Conservation (phyloP, 2,888 invertebrate species). For the Drosophila meridiana region DNA sequence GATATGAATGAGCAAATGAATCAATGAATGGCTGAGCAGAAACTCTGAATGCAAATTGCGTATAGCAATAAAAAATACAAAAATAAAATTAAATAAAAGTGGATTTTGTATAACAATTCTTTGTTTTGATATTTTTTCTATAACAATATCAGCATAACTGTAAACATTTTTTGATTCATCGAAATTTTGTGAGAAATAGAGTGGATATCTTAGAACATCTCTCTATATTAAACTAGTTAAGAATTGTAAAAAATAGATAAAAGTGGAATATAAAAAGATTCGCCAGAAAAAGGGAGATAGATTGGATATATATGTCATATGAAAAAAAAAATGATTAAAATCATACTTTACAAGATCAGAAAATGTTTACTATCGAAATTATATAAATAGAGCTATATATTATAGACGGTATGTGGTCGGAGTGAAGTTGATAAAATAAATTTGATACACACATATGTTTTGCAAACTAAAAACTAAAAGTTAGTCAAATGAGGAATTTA, state of each 20-base stretch:
- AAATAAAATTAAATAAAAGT: background rate
- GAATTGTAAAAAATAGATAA: background rate
- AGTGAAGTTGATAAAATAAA: background rate
- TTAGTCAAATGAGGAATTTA: background rate
- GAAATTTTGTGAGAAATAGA: background rate
- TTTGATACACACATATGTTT: background rate
- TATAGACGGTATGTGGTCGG: background rate
- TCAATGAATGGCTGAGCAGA: conserved; percentile 58
- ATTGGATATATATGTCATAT: no score
- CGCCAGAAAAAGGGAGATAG: no score
- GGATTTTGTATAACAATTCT: conserved; percentile 26
- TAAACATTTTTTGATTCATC: background rate
- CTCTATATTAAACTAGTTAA: background rate
- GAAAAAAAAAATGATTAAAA: no score
- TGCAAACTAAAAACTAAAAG: background rate
- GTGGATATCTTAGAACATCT: no score
- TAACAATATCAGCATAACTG: conserved; percentile 24
- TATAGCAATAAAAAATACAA: conserved; percentile 8
- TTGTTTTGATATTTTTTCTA: conserved; percentile 14
- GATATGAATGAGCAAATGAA: conserved; percentile 74
- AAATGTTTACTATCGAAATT: background rate
- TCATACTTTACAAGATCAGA: background rate
- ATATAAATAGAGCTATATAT: background rate
- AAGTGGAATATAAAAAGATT: no score
- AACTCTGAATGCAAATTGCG: conserved; percentile 38